A percentile compares a stretch with the other conserved stretches of the same genome.
Evolutionary conservation across 1,140 invertebrate species (phyloP).

Genomic region (Lordiphosa mommai): DNA sequence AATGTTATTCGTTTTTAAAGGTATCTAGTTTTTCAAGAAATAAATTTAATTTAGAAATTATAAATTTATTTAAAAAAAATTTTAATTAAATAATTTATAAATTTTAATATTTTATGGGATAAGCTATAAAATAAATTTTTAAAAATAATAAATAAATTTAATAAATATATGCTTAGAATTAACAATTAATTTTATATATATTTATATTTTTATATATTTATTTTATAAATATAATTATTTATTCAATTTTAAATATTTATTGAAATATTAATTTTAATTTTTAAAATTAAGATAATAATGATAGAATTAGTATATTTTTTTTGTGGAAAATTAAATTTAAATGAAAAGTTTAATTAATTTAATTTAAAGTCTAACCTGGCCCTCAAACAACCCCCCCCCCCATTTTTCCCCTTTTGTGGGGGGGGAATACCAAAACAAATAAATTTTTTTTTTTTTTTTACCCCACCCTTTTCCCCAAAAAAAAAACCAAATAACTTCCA

Average conservation of each 20-base stretch:
- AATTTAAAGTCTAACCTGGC: no score
- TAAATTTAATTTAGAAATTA: constrained; percentile 81
- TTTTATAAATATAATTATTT: constrained; percentile 72
- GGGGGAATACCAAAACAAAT: no score
- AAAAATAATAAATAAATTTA: constrained; percentile 73
- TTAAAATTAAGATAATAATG: constrained; percentile 80
- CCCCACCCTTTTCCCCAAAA: no score
- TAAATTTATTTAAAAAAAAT: constrained; percentile 79
- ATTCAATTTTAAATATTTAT: constrained; percentile 80
- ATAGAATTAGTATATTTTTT: constrained; percentile 81
- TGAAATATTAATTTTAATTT: constrained; percentile 79
- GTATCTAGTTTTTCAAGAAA: constrained; percentile 85
- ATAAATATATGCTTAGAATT: constrained; percentile 78
- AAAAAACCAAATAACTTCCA: no score
- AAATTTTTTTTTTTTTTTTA: no score
- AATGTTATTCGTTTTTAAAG: constrained; percentile 83
- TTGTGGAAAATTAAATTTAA: constrained; percentile 63
- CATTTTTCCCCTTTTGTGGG: no score
- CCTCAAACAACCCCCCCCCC: no score
- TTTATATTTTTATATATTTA: constrained; percentile 75
- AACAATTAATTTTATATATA: constrained; percentile 78
- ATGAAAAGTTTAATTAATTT: constrained; percentile 80
- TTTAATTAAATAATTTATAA: constrained; percentile 44
- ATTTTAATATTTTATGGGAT: constrained; percentile 55
- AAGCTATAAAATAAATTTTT: constrained; percentile 68